Conservation (phyloP, 2,797 vertebrate species). For the Ispidina picta region DNA sequence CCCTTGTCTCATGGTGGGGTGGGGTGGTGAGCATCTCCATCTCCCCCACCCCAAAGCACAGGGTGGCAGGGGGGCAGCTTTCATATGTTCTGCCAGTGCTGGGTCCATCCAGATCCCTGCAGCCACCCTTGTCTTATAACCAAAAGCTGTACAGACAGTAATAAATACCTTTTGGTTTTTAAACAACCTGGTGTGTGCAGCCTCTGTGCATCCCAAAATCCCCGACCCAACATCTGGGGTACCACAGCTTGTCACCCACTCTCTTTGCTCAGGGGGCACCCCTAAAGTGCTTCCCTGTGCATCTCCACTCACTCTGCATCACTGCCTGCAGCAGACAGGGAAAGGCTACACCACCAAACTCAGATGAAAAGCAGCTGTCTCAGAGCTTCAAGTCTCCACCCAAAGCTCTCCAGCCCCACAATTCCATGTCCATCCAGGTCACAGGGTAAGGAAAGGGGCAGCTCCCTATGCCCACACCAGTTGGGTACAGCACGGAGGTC, state of each 20-base stretch:
- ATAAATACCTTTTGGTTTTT: neutral
- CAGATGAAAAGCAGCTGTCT: neutral
- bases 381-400: neutral
- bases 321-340: neutral
- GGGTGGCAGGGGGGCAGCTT: neutral
- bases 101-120: neutral
- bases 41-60: accelerated
- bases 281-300: neutral
- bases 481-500: accelerated
- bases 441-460: neutral
- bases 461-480: accelerated
- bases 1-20: neutral
- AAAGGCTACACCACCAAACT: neutral
- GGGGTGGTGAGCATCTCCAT: neutral
- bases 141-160: neutral
- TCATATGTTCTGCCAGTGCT: neutral
- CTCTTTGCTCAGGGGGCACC: too few relatives aligned
- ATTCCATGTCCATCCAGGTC: accelerated
- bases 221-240: neutral
- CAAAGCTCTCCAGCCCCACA: neutral
- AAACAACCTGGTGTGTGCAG: neutral
- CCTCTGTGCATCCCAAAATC: neutral
- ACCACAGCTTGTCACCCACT: neutral
- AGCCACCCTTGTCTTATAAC: neutral
- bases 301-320: neutral